Base-by-base conservation (phyloP, 2,888 invertebrate species). In the Argyresthia goedartella region DNA sequence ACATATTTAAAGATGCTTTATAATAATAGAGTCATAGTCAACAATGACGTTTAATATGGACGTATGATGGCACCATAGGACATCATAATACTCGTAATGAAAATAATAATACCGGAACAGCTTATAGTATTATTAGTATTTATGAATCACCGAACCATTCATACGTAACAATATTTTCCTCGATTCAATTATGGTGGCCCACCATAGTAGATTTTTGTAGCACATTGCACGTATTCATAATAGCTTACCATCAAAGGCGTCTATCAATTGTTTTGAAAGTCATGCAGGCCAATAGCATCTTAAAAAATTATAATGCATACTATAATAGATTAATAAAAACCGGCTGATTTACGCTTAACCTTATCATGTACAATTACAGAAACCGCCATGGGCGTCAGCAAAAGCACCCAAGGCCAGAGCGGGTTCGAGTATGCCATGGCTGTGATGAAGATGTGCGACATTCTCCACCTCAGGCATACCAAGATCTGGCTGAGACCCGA, bases 401-500 rank as follows among this genome's bases (percentile, higher is more conserved):
- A 94, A 71, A 90, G 88, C 57, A 94, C 94, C 0, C 95, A 95
- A 76, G 93, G 92, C 60, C 91, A 91, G 68, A 93, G 93, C 57
- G 94, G 94, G 42, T 93, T 91, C 64, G 95, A 95, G 75, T 95
- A 95, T 63, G 95, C 95, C 0, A 91, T 93, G 91, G 95, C 95
- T 56, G 95, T 95, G 4, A 95, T 95, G 94, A 94, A 95, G 69
- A 93, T 95, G 94, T 94, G 94, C 64, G 94, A 94, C 63, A 95
- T 95, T 61, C 88, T 95, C 0, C 95, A 95, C 66, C 78, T 94
- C 56, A 91, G 95, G 61, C 95, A 95, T 63, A 93, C 94, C 35
- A 93, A 92, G 74, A 76, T 94, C 51, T 93, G 94, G 90, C 80
- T 95, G 53, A 88, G 93, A 66, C 92, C 93, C 9, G 93, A 95